These are phyloP conservation scores for Kryptopterus vitreolus DNA, from an alignment of 2,797 vertebrate genomes.

Conservation along the genomic window DNA sequence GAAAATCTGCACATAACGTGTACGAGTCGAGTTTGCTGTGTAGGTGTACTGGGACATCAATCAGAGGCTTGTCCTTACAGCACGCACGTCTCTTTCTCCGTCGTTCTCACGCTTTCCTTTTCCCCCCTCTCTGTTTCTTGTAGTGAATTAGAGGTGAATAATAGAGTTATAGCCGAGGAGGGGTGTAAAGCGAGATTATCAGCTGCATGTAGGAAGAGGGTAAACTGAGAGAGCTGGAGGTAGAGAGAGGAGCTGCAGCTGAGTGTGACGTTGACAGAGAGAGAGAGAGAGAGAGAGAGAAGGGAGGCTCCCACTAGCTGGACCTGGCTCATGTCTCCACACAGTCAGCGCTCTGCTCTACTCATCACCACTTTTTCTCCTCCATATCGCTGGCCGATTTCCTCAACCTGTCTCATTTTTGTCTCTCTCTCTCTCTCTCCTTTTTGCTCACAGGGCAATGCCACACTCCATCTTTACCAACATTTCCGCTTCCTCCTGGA, in stretches of 20 bases:
- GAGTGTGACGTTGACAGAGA: conserved; percentile 28
- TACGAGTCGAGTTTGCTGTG: background rate
- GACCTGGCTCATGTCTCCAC: conserved; percentile 43
- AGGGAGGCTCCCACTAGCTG: conserved; percentile 49
- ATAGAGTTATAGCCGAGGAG: conserved; percentile 65
- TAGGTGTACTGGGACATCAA: background rate
- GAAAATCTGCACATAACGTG: background rate
- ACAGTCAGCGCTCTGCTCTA: background rate
- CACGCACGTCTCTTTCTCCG: background rate
- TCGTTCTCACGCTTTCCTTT: conserved; percentile 50
- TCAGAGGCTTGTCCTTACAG: background rate
- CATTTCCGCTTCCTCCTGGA: conserved; percentile 78
- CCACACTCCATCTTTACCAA: conserved; percentile 80
- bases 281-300: conserved; percentile 38
- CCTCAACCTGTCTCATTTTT: conserved; percentile 40
- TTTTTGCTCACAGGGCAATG: conserved; percentile 72
- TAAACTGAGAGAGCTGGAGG: conserved; percentile 38
- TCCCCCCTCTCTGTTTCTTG: conserved; percentile 40
- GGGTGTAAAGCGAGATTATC: conserved; percentile 63
- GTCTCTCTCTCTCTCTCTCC: conserved; percentile 44
- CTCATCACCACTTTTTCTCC: conserved; percentile 16
- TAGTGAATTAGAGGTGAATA: conserved; percentile 64
- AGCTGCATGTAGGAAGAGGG: conserved; percentile 58
- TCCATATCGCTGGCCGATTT: background rate
- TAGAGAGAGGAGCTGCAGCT: conserved; percentile 56